phyloP scores from a whole-genome alignment of 2,888 invertebrate genomes.

The Lithosia quadra region DNA sequence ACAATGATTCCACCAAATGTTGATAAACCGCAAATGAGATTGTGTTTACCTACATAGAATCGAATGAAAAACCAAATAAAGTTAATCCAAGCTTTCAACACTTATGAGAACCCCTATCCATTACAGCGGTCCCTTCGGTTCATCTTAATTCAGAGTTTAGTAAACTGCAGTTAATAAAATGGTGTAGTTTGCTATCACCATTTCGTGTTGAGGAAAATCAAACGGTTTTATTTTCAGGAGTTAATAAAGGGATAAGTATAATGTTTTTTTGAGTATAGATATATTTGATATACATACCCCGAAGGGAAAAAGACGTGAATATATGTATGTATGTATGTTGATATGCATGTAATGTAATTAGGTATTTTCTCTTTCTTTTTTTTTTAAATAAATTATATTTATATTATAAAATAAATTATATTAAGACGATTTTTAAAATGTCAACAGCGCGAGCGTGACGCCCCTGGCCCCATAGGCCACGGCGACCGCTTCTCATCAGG shows the following conservation, averaged over 20 bases:
- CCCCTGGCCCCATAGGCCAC: no score
- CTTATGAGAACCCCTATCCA: constrained; percentile 23
- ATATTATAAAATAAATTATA: no score
- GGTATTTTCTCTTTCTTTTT: background rate
- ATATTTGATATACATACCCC: no score
- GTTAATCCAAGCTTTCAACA: constrained; percentile 26
- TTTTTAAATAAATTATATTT: no score
- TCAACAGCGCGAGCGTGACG: no score
- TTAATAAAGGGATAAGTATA: background rate
- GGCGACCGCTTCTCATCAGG: no score
- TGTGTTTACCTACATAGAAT: constrained; percentile 8
- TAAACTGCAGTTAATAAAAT: constrained; percentile 31
- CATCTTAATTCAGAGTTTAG: constrained; percentile 35
- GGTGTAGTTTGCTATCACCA: constrained; percentile 18
- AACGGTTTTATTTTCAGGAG: background rate
- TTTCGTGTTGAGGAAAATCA: background rate
- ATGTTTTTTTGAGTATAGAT: background rate
- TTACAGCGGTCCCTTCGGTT: constrained; percentile 21
- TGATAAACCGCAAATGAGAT: constrained; percentile 20
- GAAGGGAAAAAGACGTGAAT: no score
- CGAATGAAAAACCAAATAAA: constrained; percentile 26
- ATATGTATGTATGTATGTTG: no score
- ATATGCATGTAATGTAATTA: no score
- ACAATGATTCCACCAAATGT: background rate
- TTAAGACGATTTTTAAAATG: no score